phyloP scores from a whole-genome alignment of 2,888 invertebrate species.

The Tribolium freemani region DNA sequence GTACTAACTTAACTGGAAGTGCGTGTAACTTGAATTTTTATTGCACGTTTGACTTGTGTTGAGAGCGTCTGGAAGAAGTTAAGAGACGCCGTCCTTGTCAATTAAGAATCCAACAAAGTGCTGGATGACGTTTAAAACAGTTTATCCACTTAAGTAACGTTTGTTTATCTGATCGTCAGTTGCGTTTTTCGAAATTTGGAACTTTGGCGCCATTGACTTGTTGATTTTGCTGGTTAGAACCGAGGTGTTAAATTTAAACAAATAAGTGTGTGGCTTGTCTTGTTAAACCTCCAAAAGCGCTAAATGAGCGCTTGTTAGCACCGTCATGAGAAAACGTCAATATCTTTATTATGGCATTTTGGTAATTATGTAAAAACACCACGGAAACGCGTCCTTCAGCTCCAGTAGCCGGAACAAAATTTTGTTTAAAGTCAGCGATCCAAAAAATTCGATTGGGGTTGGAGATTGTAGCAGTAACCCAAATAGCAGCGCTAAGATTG shows the following conservation, averaged over 20 bases:
- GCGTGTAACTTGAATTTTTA: not conserved
- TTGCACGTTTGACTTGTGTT: constrained; percentile 19
- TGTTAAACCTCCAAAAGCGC: constrained; percentile 53
- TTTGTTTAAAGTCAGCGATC: constrained; percentile 24
- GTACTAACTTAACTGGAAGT: constrained; percentile 60
- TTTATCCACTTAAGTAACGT: constrained; percentile 51
- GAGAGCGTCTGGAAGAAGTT: constrained; percentile 23
- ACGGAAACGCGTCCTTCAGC: constrained; percentile 28
- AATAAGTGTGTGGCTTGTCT: constrained; percentile 51
- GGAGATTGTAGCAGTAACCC: constrained; percentile 17
- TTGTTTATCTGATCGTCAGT: constrained; percentile 21
- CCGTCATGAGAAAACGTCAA: constrained; percentile 34
- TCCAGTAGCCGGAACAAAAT: constrained; percentile 25
- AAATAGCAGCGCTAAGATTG: constrained; percentile 22
- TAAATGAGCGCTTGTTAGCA: constrained; percentile 44
- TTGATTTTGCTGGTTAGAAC: no score
- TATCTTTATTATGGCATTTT: constrained; percentile 30
- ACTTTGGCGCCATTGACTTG: not conserved
- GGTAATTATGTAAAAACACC: constrained; percentile 28
- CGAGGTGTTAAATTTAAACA: constrained; percentile 48
- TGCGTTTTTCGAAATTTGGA: not conserved
- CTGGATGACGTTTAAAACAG: constrained; percentile 47
- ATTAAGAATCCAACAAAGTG: constrained; percentile 48
- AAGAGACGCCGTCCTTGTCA: constrained; percentile 30
- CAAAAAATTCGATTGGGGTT: constrained; percentile 21